Evolutionary conservation across 1,140 invertebrate species (phyloP).

Genomic region (Penaeus japonicus): DNA sequence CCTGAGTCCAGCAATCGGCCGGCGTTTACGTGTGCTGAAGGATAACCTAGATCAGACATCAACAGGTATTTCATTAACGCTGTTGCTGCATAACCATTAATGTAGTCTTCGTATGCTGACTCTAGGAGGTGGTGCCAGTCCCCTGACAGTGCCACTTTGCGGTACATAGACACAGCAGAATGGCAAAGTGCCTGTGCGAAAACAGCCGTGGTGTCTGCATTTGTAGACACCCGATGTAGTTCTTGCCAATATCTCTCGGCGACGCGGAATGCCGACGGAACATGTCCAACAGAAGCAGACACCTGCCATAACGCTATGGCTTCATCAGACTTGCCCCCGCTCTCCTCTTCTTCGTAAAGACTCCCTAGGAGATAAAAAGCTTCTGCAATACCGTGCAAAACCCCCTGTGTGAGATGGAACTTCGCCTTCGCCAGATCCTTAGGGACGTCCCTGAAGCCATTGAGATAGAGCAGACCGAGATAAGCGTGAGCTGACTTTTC

Average conservation of each 20-base stretch:
- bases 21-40: constrained; percentile 17
- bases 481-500: constrained; percentile 18
- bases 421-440: constrained; percentile 9
- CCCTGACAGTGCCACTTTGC: background rate
- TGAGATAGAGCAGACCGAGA: background rate
- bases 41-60: constrained; percentile 20
- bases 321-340: background rate
- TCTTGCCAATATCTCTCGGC: constrained; percentile 20
- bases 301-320: constrained; percentile 18
- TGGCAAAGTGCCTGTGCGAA: background rate
- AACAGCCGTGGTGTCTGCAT: background rate
- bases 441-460: background rate
- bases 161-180: background rate
- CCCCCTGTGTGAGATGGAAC: background rate
- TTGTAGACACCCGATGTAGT: background rate
- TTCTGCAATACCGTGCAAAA: background rate
- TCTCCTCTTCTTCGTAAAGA: background rate
- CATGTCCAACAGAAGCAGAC: constrained; percentile 7
- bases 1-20: constrained; percentile 9
- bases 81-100: background rate
- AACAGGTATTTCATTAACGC: constrained; percentile 17
- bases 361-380: constrained; percentile 3
- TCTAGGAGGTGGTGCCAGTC: constrained; percentile 15
- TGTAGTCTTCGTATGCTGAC: constrained; percentile 9
- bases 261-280: constrained; percentile 13